Evolutionary conservation across 2,113 vertebrate species (phyloP).

Genomic region (Cheirogaleus medius): DNA sequence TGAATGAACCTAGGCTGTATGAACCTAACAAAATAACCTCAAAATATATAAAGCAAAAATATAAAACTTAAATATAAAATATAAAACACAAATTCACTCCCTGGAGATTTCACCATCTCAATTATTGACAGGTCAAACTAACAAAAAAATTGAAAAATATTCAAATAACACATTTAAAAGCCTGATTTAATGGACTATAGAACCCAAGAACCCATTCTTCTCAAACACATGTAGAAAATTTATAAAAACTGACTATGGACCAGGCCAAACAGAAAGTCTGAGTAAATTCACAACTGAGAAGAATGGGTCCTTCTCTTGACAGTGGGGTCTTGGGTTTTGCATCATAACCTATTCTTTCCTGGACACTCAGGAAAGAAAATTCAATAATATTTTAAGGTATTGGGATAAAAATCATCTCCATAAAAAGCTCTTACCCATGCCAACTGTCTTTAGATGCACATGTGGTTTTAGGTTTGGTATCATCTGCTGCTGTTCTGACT

Average conservation of each 20-base stretch:
- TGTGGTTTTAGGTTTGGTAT: slow-evolving; percentile 89
- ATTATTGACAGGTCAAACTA: neutral
- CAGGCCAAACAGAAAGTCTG: neutral
- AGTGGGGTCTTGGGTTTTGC: neutral
- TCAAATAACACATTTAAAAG: neutral
- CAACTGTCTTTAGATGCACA: slow-evolving; percentile 93
- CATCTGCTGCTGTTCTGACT: slow-evolving; percentile 86
- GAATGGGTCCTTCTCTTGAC: neutral
- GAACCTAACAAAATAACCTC: neutral
- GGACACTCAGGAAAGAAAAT: neutral
- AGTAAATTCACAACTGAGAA: neutral
- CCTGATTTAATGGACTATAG: neutral
- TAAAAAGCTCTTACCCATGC: slow-evolving; percentile 90
- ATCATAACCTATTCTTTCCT: neutral
- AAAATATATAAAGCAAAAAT: slow-evolving; percentile 38
- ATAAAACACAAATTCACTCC: neutral
- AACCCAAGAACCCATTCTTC: slow-evolving; percentile 23
- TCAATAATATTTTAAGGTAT: neutral
- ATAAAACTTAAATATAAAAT: neutral
- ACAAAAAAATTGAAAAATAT: neutral
- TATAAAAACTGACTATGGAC: neutral
- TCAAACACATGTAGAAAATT: slow-evolving; percentile 10
- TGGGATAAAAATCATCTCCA: neutral
- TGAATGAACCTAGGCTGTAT: neutral
- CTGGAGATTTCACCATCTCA: neutral